A percentile compares a stretch with the other conserved stretches of the same genome.
phyloP scores from a whole-genome alignment of 2,113 vertebrate genomes.

The Melanerpes aurifrons region DNA sequence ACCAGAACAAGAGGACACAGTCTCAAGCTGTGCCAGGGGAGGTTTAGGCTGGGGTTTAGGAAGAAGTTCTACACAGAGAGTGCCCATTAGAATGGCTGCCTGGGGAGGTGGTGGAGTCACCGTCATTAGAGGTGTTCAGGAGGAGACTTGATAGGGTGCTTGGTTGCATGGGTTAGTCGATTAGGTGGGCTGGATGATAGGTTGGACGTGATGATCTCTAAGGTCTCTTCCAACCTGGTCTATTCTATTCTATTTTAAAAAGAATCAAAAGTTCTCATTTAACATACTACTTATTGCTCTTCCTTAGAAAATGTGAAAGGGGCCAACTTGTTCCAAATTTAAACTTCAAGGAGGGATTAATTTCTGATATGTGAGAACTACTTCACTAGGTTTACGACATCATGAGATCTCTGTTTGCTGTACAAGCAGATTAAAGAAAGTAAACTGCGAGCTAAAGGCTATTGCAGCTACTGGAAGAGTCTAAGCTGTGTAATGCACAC shows the following conservation, averaged over 20 bases:
- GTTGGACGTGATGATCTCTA: too few relatives aligned
- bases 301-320: not conserved
- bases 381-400: not conserved
- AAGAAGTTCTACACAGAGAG: too few relatives aligned
- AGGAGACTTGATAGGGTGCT: too few relatives aligned
- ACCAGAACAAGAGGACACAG: too few relatives aligned
- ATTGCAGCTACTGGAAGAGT: not conserved
- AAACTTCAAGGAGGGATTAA: not conserved
- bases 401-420: not conserved
- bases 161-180: too few relatives aligned
- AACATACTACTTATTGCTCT: not conserved
- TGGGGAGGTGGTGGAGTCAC: too few relatives aligned
- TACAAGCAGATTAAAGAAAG: not conserved
- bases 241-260: not conserved
- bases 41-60: too few relatives aligned
- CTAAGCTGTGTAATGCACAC: not conserved
- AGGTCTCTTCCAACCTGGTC: not conserved
- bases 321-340: not conserved
- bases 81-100: too few relatives aligned
- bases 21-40: too few relatives aligned
- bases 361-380: not conserved
- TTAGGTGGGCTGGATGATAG: too few relatives aligned
- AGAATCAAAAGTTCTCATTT: not conserved
- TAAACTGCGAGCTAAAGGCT: not conserved
- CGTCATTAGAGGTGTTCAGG: too few relatives aligned